Percentiles rank a stretch among this genome's conserved stretches.
Evolutionary conservation across 2,113 vertebrate genomes (phyloP).

Genomic region (Muntiacus reevesi): DNA sequence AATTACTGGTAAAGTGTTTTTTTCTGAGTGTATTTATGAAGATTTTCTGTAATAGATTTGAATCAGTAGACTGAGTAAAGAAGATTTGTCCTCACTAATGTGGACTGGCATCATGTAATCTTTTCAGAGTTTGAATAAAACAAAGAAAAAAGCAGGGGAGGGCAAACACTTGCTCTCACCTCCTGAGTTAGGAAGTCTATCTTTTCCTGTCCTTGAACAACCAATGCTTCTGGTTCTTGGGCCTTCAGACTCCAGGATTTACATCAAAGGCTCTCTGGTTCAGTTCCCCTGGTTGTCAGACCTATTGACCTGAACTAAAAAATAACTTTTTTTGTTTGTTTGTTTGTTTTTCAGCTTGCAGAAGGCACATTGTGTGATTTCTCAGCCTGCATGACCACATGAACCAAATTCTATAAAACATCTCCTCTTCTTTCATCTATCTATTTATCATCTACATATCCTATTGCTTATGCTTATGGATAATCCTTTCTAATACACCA

Average conservation of each 20-base stretch:
- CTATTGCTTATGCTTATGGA: background rate
- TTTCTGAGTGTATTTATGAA: background rate
- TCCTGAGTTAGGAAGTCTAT: background rate
- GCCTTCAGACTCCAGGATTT: background rate
- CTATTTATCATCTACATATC: background rate
- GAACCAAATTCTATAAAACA: background rate
- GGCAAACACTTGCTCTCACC: background rate
- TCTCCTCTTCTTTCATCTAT: background rate
- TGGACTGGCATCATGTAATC: background rate
- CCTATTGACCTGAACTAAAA: background rate
- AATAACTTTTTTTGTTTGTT: background rate
- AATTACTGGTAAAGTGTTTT: background rate
- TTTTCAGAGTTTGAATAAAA: background rate
- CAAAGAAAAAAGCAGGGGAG: background rate
- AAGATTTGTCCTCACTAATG: background rate
- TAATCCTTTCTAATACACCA: background rate
- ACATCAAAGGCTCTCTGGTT: background rate
- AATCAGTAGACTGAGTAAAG: background rate
- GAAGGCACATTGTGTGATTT: background rate
- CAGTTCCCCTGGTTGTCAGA: background rate
- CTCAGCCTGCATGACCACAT: background rate
- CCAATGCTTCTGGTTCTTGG: background rate
- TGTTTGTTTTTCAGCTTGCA: background rate
- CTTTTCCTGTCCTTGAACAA: background rate
- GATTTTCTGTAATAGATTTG: background rate